Evolutionary conservation across 1,140 invertebrate species (phyloP).

Genomic region (Drosophila ercepeae): DNA sequence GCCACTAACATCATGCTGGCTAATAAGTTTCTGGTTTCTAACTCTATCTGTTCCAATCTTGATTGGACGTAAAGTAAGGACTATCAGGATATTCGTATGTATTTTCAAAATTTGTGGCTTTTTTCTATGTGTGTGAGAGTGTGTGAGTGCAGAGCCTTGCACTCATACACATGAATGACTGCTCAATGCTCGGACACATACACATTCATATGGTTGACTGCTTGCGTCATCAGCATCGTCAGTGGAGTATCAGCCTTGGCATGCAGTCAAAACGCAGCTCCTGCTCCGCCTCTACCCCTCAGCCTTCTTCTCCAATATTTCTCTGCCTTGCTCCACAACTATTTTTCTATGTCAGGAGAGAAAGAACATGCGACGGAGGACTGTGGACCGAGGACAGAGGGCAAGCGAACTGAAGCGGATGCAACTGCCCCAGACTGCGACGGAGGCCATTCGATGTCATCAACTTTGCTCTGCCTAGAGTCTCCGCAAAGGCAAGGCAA

Average conservation of each 20-base stretch:
- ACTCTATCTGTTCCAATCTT: slow-evolving; percentile 34
- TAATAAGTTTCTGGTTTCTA: slow-evolving; percentile 31
- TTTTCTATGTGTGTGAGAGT: slow-evolving; percentile 20
- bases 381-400: slow-evolving; percentile 5
- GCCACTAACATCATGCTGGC: slow-evolving; percentile 15
- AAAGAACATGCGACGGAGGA: slow-evolving; percentile 32
- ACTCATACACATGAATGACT: slow-evolving; percentile 43
- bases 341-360: slow-evolving; percentile 74
- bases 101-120: slow-evolving; percentile 11
- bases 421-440: slow-evolving; percentile 42
- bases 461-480: slow-evolving; percentile 38
- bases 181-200: slow-evolving; percentile 46
- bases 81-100: slow-evolving; percentile 12
- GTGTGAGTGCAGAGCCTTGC: slow-evolving; percentile 10
- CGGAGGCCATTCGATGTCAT: slow-evolving; percentile 70
- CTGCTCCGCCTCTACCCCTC: slow-evolving; percentile 6
- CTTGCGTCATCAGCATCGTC: slow-evolving; percentile 75
- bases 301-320: not conserved
- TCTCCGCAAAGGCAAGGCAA: slow-evolving; percentile 57
- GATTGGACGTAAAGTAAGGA: slow-evolving; percentile 34
- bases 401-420: slow-evolving; percentile 26
- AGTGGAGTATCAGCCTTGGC: slow-evolving; percentile 71
- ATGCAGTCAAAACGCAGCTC: slow-evolving; percentile 79
- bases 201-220: slow-evolving; percentile 47
- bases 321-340: slow-evolving; percentile 54